These are phyloP conservation scores for Schlechtendalia chinensis DNA, from an alignment of 1,140 invertebrate species.

Conservation along the genomic window DNA sequence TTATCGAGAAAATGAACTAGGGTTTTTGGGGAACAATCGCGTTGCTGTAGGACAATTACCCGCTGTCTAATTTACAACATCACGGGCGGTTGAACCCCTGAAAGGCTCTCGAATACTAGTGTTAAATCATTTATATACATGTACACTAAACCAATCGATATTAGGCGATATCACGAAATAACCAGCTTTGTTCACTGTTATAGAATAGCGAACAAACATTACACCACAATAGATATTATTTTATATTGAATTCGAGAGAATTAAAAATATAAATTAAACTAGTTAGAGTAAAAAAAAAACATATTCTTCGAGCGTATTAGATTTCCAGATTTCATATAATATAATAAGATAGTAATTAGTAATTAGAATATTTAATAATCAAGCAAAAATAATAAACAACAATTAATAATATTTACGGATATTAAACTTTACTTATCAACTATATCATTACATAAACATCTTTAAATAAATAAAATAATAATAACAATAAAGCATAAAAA, in stretches of 20 bases:
- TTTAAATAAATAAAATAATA: too few species aligned
- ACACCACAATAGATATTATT: neutral
- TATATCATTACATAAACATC: too few species aligned
- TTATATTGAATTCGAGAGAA: neutral
- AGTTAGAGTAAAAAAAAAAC: too few species aligned
- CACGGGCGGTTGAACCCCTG: conserved; percentile 12
- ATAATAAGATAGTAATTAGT: too few species aligned
- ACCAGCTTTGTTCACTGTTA: neutral
- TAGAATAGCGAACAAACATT: neutral
- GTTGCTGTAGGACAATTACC: conserved; percentile 19
- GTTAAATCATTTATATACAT: conserved; percentile 22
- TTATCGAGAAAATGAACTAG: neutral
- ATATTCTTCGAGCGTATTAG: too few species aligned
- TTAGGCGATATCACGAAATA: neutral
- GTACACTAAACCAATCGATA: neutral
- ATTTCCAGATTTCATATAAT: too few species aligned
- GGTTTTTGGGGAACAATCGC: neutral
- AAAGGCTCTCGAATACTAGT: neutral
- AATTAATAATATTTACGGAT: too few species aligned
- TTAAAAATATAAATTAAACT: too few species aligned
- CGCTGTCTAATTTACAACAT: conserved; percentile 28
- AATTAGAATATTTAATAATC: too few species aligned
- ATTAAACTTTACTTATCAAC: too few species aligned
- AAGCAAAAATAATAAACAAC: too few species aligned
- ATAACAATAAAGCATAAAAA: too few species aligned